These are phyloP conservation scores for Iguana delicatissima DNA, from an alignment of 2,797 vertebrate species.

Conservation along the genomic window DNA sequence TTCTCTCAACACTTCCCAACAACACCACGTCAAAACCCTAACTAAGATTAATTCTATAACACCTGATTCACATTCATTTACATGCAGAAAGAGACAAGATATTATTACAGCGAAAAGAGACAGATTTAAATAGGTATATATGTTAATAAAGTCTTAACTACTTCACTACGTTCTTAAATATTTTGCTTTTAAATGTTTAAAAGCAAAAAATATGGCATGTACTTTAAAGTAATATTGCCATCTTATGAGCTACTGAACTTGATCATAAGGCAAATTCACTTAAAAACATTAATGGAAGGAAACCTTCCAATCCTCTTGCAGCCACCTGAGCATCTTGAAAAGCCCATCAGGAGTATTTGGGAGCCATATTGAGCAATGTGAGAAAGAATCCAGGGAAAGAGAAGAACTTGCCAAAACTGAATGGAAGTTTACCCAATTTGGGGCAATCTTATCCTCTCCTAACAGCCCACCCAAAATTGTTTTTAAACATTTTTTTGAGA, in stretches of 20 bases:
- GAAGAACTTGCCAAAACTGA: not conserved
- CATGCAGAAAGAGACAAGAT: no score
- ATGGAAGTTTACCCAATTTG: not conserved
- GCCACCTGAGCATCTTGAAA: not conserved
- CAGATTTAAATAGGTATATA: no score
- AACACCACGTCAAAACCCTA: no score
- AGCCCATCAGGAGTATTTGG: no score
- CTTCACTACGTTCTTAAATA: slow-evolving; percentile 29
- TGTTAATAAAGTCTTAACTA: not conserved
- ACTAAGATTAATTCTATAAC: no score
- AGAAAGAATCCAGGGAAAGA: not conserved
- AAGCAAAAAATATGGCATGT: not conserved
- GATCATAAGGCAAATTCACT: not conserved
- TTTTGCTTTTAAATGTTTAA: not conserved
- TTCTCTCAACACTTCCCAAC: no score
- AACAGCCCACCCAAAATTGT: not conserved
- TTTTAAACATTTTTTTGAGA: not conserved
- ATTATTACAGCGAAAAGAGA: no score
- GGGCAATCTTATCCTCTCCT: not conserved
- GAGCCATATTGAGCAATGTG: not conserved
- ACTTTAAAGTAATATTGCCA: not conserved
- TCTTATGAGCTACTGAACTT: not conserved
- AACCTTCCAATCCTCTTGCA: not conserved
- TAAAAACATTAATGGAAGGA: not conserved
- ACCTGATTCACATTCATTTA: no score